Conservation (phyloP, 2,888 invertebrate species). For the Meghimatium bilineatum region DNA sequence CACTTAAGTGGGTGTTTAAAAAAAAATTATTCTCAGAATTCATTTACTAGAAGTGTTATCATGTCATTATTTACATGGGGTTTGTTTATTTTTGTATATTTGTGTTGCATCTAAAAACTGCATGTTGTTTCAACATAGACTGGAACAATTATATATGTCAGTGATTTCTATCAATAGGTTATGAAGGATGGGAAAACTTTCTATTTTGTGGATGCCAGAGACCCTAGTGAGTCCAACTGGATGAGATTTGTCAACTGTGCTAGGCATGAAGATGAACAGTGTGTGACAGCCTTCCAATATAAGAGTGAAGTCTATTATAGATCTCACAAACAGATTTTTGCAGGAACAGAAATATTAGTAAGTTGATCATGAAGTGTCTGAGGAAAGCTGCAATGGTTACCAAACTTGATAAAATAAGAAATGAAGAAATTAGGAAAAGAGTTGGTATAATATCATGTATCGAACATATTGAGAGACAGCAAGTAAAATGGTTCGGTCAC, state of each 20-base stretch:
- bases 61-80: too few species aligned
- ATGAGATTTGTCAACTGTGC: conserved; percentile 53
- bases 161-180: conserved; percentile 22
- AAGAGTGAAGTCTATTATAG: conserved; percentile 49
- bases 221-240: conserved; percentile 48
- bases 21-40: too few species aligned
- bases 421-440: too few species aligned
- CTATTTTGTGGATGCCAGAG: conserved; percentile 50
- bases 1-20: too few species aligned
- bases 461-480: too few species aligned
- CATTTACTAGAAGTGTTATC: too few species aligned
- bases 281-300: conserved; percentile 50
- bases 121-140: background rate
- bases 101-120: too few species aligned
- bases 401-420: too few species aligned
- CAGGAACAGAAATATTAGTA: conserved; percentile 43
- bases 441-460: too few species aligned
- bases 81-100: too few species aligned
- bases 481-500: too few species aligned
- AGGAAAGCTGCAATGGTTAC: too few species aligned
- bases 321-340: conserved; percentile 42
- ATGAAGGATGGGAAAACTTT: conserved; percentile 35
- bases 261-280: conserved; percentile 48
- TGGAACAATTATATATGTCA: background rate
- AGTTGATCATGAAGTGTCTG: background rate